Percentiles rank a stretch among this genome's conserved stretches.
Evolutionary conservation across 2,113 vertebrate species (phyloP).

Genomic region (Microcebus griseorufus): DNA sequence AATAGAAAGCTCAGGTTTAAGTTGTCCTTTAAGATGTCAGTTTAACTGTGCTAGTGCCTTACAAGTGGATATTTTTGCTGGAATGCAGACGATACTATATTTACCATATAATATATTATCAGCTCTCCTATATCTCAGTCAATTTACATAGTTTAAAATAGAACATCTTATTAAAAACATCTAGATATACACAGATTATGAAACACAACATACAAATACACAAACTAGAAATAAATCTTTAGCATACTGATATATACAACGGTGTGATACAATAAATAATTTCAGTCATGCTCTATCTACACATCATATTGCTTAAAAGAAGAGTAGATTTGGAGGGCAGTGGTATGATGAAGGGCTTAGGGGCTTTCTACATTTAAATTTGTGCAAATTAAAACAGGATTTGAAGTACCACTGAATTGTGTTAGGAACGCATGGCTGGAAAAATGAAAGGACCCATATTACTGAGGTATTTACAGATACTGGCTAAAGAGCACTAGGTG

Average conservation of each 20-base stretch:
- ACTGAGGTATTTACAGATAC: slow-evolving; percentile 99
- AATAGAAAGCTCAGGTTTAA: slow-evolving; percentile 92
- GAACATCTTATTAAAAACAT: slow-evolving; percentile 99
- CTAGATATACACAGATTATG: slow-evolving; percentile 99
- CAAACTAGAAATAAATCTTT: slow-evolving; percentile 98
- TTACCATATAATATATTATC: slow-evolving; percentile 98
- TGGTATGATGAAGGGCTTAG: slow-evolving; percentile 82
- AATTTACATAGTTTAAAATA: slow-evolving; percentile 99
- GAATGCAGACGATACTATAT: slow-evolving; percentile 97
- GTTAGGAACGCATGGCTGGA: slow-evolving; percentile 87
- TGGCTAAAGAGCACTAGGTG: slow-evolving; percentile 97
- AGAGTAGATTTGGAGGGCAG: slow-evolving; percentile 91
- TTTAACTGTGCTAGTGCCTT: slow-evolving; percentile 92
- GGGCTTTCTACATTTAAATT: slow-evolving; percentile 87
- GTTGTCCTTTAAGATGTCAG: slow-evolving; percentile 94
- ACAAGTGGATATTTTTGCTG: slow-evolving; percentile 92
- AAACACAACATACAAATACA: slow-evolving; percentile 99
- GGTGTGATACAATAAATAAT: slow-evolving; percentile 96
- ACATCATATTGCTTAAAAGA: slow-evolving; percentile 99
- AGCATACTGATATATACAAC: slow-evolving; percentile 99
- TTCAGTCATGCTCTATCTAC: slow-evolving; percentile 99
- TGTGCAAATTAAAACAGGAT: slow-evolving; percentile 89
- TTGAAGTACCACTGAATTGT: slow-evolving; percentile 86
- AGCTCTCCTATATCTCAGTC: slow-evolving; percentile 98
- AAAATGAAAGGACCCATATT: slow-evolving; percentile 94